Evolutionary conservation across 2,797 vertebrate species (phyloP).

Genomic region (Capromys pilorides): DNA sequence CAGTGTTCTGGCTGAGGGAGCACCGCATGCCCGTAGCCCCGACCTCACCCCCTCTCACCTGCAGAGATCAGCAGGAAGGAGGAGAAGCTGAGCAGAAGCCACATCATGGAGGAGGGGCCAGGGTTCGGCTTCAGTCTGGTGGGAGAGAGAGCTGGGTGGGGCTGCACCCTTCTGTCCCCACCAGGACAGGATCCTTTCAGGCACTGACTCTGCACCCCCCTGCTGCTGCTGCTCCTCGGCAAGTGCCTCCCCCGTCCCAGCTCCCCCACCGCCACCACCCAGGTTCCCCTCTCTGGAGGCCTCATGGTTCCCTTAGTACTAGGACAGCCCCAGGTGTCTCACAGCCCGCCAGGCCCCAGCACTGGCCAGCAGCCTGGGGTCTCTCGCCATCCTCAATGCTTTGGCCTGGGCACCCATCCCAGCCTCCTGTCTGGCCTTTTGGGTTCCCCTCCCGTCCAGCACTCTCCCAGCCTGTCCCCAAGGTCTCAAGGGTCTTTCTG

Average conservation of each 20-base stretch:
- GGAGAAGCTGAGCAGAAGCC: conserved; percentile 60
- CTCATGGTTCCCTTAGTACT: background rate
- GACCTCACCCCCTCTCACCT: conserved; percentile 54
- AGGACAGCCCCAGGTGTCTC: accelerated
- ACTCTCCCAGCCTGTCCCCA: too few relatives aligned
- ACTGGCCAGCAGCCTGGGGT: background rate
- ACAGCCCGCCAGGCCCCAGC: background rate
- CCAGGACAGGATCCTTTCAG: background rate
- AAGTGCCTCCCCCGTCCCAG: background rate
- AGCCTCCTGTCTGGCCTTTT: background rate
- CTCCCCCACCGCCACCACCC: accelerated
- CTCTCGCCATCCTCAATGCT: background rate
- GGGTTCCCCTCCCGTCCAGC: background rate
- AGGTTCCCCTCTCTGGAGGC: background rate
- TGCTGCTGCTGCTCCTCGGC: background rate
- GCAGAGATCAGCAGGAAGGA: conserved; percentile 55
- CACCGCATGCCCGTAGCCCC: background rate
- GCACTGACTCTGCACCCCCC: background rate
- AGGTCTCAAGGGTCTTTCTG: background rate
- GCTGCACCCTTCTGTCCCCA: background rate
- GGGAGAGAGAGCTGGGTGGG: background rate
- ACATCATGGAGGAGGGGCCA: conserved; percentile 38
- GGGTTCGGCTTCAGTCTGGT: conserved; percentile 49
- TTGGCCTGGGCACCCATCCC: background rate
- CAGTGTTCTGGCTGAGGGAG: too few relatives aligned